phyloP scores from a whole-genome alignment of 2,113 vertebrate genomes.

The Pelecanoides urinatrix region DNA sequence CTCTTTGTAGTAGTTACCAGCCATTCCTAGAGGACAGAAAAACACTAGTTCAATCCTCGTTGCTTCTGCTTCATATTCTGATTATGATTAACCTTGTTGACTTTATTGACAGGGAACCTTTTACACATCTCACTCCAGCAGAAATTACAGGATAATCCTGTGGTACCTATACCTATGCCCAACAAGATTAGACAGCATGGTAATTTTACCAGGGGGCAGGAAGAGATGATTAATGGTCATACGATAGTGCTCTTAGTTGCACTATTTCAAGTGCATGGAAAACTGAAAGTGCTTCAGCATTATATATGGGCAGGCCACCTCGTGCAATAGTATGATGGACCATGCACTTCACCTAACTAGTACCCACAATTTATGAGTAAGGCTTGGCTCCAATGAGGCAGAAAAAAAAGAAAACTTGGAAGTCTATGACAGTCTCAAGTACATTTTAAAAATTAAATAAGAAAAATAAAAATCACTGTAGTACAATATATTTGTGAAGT shows the following conservation, averaged over 20 bases:
- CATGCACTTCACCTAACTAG: neutral
- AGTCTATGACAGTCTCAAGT: neutral
- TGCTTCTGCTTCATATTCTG: neutral
- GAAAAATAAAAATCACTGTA: neutral
- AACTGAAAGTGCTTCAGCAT: neutral
- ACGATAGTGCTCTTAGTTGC: neutral
- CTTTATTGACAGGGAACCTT: neutral
- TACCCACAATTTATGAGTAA: neutral
- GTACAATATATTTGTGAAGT: neutral
- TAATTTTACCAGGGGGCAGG: neutral
- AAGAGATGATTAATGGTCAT: neutral
- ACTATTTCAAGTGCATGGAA: accelerated
- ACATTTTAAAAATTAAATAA: neutral
- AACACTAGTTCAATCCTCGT: neutral
- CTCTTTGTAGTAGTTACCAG: neutral
- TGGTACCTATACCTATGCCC: neutral
- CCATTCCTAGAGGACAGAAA: neutral
- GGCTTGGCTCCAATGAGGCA: neutral
- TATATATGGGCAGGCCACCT: neutral
- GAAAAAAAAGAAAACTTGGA: neutral
- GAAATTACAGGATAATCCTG: neutral
- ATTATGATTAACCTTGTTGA: neutral
- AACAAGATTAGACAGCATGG: neutral
- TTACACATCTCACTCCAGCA: neutral
- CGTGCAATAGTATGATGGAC: too few species aligned